Evolutionary conservation across 2,888 invertebrate genomes (phyloP).

Genomic region (Heliconius sara): DNA sequence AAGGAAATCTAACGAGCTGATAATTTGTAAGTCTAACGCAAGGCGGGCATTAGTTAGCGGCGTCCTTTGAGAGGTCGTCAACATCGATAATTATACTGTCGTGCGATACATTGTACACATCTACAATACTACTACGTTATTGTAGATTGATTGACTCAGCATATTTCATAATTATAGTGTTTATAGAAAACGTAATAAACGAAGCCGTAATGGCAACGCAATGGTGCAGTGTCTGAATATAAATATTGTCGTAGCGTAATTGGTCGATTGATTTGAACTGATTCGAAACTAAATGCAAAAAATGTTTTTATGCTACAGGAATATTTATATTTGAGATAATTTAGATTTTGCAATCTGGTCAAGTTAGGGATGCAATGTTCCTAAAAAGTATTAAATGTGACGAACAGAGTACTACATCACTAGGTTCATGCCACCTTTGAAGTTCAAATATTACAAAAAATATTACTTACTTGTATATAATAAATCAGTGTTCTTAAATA

Average conservation of each 20-base stretch:
- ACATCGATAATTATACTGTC: slow-evolving; percentile 42
- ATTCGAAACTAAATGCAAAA: not conserved
- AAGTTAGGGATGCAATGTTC: not conserved
- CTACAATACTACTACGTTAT: not conserved
- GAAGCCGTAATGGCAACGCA: not conserved
- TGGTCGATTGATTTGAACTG: not conserved
- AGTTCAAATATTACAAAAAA: no score
- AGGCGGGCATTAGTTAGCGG: slow-evolving; percentile 34
- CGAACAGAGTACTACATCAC: not conserved
- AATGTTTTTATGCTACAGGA: not conserved
- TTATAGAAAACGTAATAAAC: not conserved
- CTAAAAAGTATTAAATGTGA: not conserved
- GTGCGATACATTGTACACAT: not conserved
- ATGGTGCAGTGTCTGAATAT: not conserved
- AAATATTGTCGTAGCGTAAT: not conserved
- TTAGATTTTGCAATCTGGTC: not conserved
- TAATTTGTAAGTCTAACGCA: slow-evolving; percentile 1
- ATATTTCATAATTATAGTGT: slow-evolving; percentile 1
- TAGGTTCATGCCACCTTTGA: no score
- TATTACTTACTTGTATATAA: not conserved
- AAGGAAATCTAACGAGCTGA: slow-evolving; percentile 24
- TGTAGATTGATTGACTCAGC: slow-evolving; percentile 3
- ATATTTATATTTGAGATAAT: not conserved
- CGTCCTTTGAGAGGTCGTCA: slow-evolving; percentile 41
- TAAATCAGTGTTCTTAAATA: not conserved